phyloP scores from a whole-genome alignment of 2,888 invertebrate genomes.

The Drosophila cognata region DNA sequence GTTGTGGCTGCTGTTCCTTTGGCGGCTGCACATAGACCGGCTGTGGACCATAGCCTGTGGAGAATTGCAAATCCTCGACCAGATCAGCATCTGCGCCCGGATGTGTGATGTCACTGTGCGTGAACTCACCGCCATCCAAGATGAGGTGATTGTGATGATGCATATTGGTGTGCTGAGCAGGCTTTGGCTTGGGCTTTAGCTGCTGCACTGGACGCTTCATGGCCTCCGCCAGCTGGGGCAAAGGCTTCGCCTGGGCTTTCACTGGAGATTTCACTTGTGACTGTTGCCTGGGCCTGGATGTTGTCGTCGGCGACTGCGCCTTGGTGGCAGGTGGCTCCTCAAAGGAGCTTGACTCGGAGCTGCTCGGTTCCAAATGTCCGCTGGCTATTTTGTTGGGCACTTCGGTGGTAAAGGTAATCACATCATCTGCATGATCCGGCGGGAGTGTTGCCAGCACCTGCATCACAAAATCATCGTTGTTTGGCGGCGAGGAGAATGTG shows the following conservation, averaged over 20 bases:
- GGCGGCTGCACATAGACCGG: conserved; percentile 82
- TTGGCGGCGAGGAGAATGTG: conserved; percentile 78
- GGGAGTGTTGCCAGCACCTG: conserved; percentile 79
- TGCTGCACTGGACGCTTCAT: conserved; percentile 60
- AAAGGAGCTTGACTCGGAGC: conserved; percentile 81
- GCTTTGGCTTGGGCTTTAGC: conserved; percentile 46
- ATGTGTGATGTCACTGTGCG: conserved; percentile 87
- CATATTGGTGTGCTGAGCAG: conserved; percentile 41
- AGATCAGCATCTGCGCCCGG: conserved; percentile 88
- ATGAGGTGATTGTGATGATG: conserved; percentile 77
- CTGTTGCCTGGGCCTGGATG: conserved; percentile 41
- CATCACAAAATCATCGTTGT: conserved; percentile 82
- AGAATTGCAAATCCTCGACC: conserved; percentile 86
- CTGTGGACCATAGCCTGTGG: conserved; percentile 86
- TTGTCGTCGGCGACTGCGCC: conserved; percentile 27
- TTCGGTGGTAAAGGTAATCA: conserved; percentile 79
- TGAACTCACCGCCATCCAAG: conserved; percentile 85
- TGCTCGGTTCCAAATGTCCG: conserved; percentile 68
- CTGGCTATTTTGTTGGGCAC: conserved; percentile 82
- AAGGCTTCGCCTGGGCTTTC: conserved; percentile 27
- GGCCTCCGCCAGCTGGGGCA: conserved; percentile 59
- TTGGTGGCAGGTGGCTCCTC: conserved; percentile 69
- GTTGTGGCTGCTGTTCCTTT: conserved; percentile 80
- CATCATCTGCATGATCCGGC: conserved; percentile 60
- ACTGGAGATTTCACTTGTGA: conserved; percentile 20